Evolutionary conservation across 2,113 vertebrate species (phyloP).

Genomic region (Taurulus bubalis): DNA sequence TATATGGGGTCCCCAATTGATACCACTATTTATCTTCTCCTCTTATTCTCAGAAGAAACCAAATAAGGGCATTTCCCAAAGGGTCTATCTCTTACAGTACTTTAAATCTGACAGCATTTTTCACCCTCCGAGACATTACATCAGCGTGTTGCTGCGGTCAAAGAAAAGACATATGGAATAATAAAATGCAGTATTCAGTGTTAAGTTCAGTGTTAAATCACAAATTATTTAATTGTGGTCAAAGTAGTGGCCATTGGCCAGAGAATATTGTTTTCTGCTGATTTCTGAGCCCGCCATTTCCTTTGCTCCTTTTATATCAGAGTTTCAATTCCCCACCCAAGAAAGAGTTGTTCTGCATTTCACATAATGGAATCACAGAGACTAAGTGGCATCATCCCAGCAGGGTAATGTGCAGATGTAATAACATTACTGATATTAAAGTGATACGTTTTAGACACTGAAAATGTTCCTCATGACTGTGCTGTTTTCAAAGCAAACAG

Average conservation of each 20-base stretch:
- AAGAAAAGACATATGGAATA: not conserved
- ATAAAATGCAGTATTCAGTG: not conserved
- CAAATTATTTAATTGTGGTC: not conserved
- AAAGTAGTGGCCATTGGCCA: too few species aligned
- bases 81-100: not conserved
- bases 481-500: constrained; percentile 16
- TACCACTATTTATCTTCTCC: not conserved
- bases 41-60: not conserved
- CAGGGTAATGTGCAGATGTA: constrained; percentile 40
- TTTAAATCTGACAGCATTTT: not conserved
- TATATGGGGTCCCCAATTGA: too few species aligned
- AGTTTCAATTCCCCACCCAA: constrained; percentile 13
- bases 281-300: not conserved
- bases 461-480: constrained; percentile 4
- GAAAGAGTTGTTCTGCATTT: constrained; percentile 27
- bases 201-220: not conserved
- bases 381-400: constrained; percentile 35
- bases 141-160: not conserved
- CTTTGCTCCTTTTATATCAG: not conserved
- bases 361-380: constrained; percentile 42
- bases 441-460: constrained; percentile 40
- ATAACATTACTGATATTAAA: constrained; percentile 62
- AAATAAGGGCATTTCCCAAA: not conserved
- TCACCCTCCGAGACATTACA: too few species aligned
- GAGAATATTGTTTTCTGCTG: constrained; percentile 1